Evolutionary conservation across 2,888 invertebrate species (phyloP), one percentile per base, ranked within the genome.

Genomic region (Coleophora flavipennella): DNA sequence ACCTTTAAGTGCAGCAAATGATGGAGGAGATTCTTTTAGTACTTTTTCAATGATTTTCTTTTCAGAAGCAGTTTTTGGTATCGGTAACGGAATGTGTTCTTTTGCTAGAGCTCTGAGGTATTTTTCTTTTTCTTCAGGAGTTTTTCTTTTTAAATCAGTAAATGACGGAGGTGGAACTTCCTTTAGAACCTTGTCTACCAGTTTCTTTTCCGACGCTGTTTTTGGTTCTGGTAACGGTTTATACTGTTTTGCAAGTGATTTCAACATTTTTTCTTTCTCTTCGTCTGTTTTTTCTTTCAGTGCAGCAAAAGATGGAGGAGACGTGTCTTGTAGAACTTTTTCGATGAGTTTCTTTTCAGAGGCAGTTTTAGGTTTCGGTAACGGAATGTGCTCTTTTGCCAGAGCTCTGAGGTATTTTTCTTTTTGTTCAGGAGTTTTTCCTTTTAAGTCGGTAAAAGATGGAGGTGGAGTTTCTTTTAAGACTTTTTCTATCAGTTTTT

Each of bases 401-500:
- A 45, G 49, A 8, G 26, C 31, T 20, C 28, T 34, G 2, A 54
- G 34, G 20, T 49, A 48, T 33, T 46, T 45, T 39, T 49, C 50
- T 39, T 54, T 54, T 35, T 55, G 45, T 29, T 36, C 11, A 7
- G 34, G 6, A 4, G 55, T 39, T 42, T 56, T 59, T 4, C 55
- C 57, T 43, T 53, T 51, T 26, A 59, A 35, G 10, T 57, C 55
- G 1, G 46, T 42, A 11, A 57, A 45, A 0, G 57, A 32, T 12
- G 54, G 56, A 7, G 50, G 46, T 1, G 47, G 54, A 9, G 44
- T 43, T 25, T 36, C 37, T 6, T 41, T 38, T 39, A 43, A 47
- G 4, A 56, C 36, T 38, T 48, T 48, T 11, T 40, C 38, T 14
- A 60, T 50, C 3, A 61, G 10, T 31, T 43, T 42, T 39, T 55